Conservation (phyloP, 1,140 invertebrate genomes). For the Papilio glaucus region DNA sequence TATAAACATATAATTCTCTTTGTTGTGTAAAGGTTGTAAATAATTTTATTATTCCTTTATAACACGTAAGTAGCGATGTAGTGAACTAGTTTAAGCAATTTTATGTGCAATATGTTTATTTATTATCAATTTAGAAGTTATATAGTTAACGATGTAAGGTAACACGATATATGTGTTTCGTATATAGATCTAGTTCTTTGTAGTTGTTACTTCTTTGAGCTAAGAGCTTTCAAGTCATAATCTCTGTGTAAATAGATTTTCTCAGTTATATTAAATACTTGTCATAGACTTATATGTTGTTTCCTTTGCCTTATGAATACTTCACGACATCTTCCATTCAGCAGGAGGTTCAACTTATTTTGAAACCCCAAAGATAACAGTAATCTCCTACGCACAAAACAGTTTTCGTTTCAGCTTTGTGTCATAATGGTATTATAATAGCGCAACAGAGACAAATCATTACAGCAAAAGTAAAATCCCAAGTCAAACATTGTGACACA, state of each 20-base stretch:
- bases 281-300: conserved; percentile 25
- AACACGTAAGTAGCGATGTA: not conserved
- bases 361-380: too few species aligned
- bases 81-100: not conserved
- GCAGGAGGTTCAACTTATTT: too few species aligned
- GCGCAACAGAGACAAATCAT: too few species aligned
- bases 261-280: conserved; percentile 29
- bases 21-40: not conserved
- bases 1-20: not conserved
- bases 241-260: conserved; percentile 23
- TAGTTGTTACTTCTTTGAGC: conserved; percentile 31
- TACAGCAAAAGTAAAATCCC: too few species aligned
- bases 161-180: not conserved
- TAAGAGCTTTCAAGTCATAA: conserved; percentile 28
- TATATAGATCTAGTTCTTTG: conserved; percentile 2
- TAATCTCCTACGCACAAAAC: too few species aligned
- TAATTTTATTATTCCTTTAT: not conserved
- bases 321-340: too few species aligned
- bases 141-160: not conserved
- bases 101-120: conserved; percentile 23
- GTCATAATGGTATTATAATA: too few species aligned
- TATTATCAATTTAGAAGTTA: not conserved
- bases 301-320: conserved; percentile 9
- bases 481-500: too few species aligned
- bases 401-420: too few species aligned